Evolutionary conservation across 2,113 vertebrate genomes (phyloP).

Genomic region (Pogona vitticeps): DNA sequence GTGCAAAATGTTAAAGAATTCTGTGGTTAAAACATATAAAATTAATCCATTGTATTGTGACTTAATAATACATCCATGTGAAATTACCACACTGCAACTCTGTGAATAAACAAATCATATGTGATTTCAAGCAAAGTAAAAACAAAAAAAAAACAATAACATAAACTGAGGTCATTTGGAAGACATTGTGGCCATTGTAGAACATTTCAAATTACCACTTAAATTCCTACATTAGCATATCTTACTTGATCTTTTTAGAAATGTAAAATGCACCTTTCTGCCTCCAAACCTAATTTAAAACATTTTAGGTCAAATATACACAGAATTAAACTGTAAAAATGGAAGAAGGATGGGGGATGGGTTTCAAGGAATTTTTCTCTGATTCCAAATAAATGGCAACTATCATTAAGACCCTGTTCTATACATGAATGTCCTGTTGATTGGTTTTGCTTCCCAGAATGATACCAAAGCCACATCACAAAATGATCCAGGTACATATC

Average conservation of each 20-base stretch:
- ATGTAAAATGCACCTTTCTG: not conserved
- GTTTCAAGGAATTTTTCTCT: not conserved
- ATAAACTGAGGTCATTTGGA: constrained; percentile 10
- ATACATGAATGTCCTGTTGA: not conserved
- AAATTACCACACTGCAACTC: not conserved
- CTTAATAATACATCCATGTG: not conserved
- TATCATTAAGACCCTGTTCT: not conserved
- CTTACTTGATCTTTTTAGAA: not conserved
- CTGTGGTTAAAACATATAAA: constrained; percentile 28
- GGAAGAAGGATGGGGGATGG: not conserved
- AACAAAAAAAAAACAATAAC: not conserved
- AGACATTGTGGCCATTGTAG: constrained; percentile 24
- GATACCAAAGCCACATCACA: not conserved
- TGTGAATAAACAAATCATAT: not conserved
- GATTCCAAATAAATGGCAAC: not conserved
- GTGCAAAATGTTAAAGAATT: constrained; percentile 7
- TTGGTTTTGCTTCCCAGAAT: not conserved
- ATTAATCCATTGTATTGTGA: constrained; percentile 3
- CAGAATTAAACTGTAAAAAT: constrained; percentile 8
- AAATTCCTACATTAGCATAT: constrained; percentile 34
- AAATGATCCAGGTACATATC: not conserved
- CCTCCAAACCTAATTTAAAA: not conserved
- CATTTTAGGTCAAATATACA: not conserved
- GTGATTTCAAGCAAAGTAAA: not conserved
- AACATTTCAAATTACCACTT: constrained; percentile 10